Evolutionary conservation across 2,888 invertebrate species (phyloP), one percentile per base, ranked within the genome.

Genomic region (Chloroclystis v-ata): DNA sequence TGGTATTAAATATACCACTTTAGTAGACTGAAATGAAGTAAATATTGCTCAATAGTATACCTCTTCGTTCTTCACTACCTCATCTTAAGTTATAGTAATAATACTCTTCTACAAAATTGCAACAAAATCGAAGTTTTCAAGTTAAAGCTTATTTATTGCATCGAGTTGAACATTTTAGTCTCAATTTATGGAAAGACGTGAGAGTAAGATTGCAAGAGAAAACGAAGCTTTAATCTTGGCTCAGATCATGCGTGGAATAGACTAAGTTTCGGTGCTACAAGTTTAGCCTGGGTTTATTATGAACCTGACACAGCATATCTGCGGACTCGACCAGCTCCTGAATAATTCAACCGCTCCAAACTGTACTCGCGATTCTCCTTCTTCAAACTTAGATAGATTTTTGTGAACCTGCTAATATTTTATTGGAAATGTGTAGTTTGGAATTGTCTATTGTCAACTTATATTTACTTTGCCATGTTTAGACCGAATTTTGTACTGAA

Each of bases 281-380:
- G 61, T 64, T 62, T 52, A 44, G 61, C 58, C 62, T 60, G 64
- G 67, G 62, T 68, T 65, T 63, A 62, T 62, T 65, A 69, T 67
- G 65, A 72, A 73, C 69, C 68, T 68, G 69, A 64, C 65, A 54
- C 59, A 66, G 69, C 68, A 64, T 56, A 66, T 66, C 64, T 61
- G 56, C 50, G 57, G 54, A 43, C 49, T 57, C 59, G 56, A 54
- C 49, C 53, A 56, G 54, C 52, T 59, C 51, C 57, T 76, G 77
- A 77, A 77, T 77, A 57, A 77, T 77, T 76, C 75, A 77, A 73
- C 49, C 54, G 47, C 63, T 61, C 54, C 61, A 61, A 66, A 69
- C 65, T 69, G 67, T 67, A 69, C 60, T 70, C 65, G 61, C 62
- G 65, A 69, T 67, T 67, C 67, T 72, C 71, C 64, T 72, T 72